Evolutionary conservation across 2,797 vertebrate genomes (phyloP), one percentile per base, ranked within the genome.

Genomic region (Cygnus olor): DNA sequence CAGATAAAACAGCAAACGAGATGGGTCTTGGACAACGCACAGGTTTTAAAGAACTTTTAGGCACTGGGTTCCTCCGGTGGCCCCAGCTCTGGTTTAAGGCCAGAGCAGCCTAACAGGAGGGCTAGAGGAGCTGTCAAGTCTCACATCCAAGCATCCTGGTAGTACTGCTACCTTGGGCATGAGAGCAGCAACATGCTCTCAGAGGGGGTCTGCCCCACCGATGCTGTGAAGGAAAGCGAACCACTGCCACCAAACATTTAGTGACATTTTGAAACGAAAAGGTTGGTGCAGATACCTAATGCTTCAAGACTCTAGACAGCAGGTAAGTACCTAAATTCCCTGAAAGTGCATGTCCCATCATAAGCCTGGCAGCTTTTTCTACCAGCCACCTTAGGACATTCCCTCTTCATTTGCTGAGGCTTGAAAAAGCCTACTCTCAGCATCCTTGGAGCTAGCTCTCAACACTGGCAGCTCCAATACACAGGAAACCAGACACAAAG

Each of bases 381-480:
- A 5, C 9, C 0, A 6, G 21, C 24, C 6, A 49, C 9, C 20
- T 73, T 61, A 42, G 17, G 42, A 58, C 10, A 42, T 1, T 38
- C 27, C 16, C 18, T 53, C 38, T 40, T 72, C 40, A 42, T 56
- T n/a, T 13, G 11, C 38, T 56, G 53, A 25, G 9, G 28, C 30
- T 56, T 54, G 7, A 25, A 10, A 40, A 69, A 90, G 47, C 19
- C 25, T 60, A 21, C 73, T 17, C 71, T 53, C 21, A 6, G 66
- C 80, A 71, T 16, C 36, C 53, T 21, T 51, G 28, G 21, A 85
- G 58, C 21, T 49, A 40, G 6, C 24, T 63, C 28, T 14, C 38
- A 12, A 17, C 1, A 12, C 4, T 1, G 2, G 13, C 51, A 80
- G 56, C 40, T 47, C 22, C 4, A 1, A 38, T 0, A 2, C 38